Base-by-base conservation (phyloP, 2,888 invertebrate genomes). In the Tipula confusa region DNA sequence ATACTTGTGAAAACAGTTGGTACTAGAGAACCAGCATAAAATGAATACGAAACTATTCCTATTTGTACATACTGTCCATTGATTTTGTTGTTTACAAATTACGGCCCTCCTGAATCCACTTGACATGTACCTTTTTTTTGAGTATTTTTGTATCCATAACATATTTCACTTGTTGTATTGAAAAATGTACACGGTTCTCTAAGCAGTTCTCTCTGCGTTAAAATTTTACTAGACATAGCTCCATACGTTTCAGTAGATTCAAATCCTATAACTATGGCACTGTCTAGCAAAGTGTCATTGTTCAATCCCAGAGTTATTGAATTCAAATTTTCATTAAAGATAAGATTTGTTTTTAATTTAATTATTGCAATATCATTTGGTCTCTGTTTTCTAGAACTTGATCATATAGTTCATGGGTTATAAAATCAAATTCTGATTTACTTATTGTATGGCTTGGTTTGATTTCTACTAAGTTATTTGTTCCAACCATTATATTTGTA, bases 401-500 rank as follows among this genome's bases (percentile, higher is more conserved):
- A 15, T 43, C 9, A 36, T 36, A 36, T 36, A 36, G 11, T 36
- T 43, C 43, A 43, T 15, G 43, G 2, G n/a, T 1, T 43, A 15
- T 43, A 43, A 43, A 43, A 3, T 11, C 6, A 15, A 43, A 43
- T 4, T 43, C 1, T 2, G 0, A 3, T 43, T 43, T 43, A 15
- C 43, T 15, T 43, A 43, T 43, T n/a, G 15, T 43, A 5, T 43
- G 15, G 15, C 5, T 15, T 15, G 5, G 15, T 43, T 15, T 15
- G 7, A 43, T 7, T 5, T 15, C 43, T 15, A 7, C 7, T 15
- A 43, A 43, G 15, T 43, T 2, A 15, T 15, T 43, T 1, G 43
- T 43, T n/a, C 43, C 43, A 43, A 43, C 4, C 15, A 43, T 6
- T 15, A 43, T 43, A 43, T 43, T 15, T 0, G 43, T 86, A 18